These are phyloP conservation scores for Melanophora roralis DNA, from an alignment of 2,888 invertebrate species.

Conservation along the genomic window DNA sequence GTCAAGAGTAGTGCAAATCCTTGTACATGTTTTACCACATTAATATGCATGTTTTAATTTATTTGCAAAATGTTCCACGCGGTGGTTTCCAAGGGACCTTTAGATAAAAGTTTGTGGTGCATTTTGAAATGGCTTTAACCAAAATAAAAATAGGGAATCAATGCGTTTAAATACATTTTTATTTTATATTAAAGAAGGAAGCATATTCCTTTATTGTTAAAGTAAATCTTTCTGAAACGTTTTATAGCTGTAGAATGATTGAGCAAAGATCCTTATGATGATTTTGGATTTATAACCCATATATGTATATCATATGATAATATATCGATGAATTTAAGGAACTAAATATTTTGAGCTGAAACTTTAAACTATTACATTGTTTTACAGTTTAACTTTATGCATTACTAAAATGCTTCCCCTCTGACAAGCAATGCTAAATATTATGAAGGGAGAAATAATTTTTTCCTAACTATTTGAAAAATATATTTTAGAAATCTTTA, in stretches of 20 bases:
- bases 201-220: too few species aligned
- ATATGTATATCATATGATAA: too few species aligned
- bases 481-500: conserved; percentile 54
- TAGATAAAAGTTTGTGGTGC: too few species aligned
- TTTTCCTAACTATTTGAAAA: conserved; percentile 64
- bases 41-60: conserved; percentile 37
- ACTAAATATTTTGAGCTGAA: neutral
- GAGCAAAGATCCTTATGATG: too few species aligned
- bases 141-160: too few species aligned
- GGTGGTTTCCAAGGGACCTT: neutral
- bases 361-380: conserved; percentile 3
- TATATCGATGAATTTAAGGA: too few species aligned
- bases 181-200: too few species aligned
- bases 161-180: too few species aligned
- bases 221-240: too few species aligned
- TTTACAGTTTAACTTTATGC: neutral
- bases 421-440: neutral
- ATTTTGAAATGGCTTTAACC: too few species aligned
- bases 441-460: conserved; percentile 59
- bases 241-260: too few species aligned
- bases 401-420: neutral
- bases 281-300: too few species aligned
- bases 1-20: conserved; percentile 28
- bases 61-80: conserved; percentile 15
- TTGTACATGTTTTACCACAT: conserved; percentile 60